These are phyloP conservation scores for Alethe castanea DNA, from an alignment of 2,113 vertebrate genomes.

Conservation along the genomic window DNA sequence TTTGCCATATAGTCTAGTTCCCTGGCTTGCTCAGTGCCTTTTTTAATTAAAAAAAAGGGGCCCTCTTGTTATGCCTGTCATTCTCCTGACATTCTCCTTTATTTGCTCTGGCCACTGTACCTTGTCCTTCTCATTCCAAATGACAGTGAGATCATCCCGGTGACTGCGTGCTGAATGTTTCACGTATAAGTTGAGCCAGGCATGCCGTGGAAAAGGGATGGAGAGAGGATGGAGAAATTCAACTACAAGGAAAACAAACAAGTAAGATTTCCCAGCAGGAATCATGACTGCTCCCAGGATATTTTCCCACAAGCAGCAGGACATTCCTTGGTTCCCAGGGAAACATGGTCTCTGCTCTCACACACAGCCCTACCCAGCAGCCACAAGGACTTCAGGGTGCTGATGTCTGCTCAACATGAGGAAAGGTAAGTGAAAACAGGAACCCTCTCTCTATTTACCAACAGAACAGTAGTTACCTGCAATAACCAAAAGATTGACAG, in stretches of 20 bases:
- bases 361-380: background rate
- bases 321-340: background rate
- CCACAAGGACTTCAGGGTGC: background rate
- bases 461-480: background rate
- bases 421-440: background rate
- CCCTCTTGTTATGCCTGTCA: background rate
- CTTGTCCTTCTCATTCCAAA: constrained; percentile 72
- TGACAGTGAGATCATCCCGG: constrained; percentile 62
- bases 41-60: background rate
- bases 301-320: background rate
- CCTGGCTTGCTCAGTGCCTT: background rate
- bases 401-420: background rate
- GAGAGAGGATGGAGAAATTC: constrained; percentile 65
- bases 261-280: background rate
- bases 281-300: background rate
- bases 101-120: background rate
- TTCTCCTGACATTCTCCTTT: background rate
- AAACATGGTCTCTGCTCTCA: background rate
- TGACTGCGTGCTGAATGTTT: constrained; percentile 53
- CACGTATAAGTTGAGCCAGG: constrained; percentile 57
- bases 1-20: background rate
- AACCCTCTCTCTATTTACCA: background rate
- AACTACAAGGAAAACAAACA: constrained; percentile 54
- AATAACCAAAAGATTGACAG: background rate
- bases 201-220: constrained; percentile 55